A percentile compares a stretch with the other conserved stretches of the same genome.
These are phyloP conservation scores for Chascanopsetta lugubris DNA, from an alignment of 2,113 vertebrate species.

Conservation along the genomic window DNA sequence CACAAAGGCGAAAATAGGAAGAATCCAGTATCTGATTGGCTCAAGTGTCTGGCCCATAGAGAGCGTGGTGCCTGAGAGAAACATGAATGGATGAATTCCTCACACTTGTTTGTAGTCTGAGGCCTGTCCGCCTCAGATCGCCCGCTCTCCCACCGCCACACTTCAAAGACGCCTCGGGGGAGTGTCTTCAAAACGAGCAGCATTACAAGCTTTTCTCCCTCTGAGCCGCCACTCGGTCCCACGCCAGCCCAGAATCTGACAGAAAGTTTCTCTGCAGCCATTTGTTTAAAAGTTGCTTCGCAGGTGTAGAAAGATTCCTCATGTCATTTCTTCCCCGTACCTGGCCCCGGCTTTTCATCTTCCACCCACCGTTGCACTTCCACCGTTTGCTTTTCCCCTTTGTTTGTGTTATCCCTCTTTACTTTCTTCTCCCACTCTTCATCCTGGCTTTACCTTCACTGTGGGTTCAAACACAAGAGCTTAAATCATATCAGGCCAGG, in stretches of 20 bases:
- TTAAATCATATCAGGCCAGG: slow-evolving; percentile 61
- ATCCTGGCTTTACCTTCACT: slow-evolving; percentile 58
- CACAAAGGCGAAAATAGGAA: not conserved
- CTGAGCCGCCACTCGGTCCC: slow-evolving; percentile 54
- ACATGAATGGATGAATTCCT: slow-evolving; percentile 52
- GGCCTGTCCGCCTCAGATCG: slow-evolving; percentile 40
- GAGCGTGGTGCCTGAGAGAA: slow-evolving; percentile 14
- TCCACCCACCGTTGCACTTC: slow-evolving; percentile 42
- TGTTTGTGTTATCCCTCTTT: slow-evolving; percentile 49
- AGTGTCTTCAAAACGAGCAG: slow-evolving; percentile 60
- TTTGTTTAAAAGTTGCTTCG: slow-evolving; percentile 68
- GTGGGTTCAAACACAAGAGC: slow-evolving; percentile 48
- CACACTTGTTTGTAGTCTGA: slow-evolving; percentile 55
- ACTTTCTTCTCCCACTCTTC: slow-evolving; percentile 51
- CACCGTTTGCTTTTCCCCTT: slow-evolving; percentile 41
- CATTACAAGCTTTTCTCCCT: slow-evolving; percentile 55
- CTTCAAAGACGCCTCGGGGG: slow-evolving; percentile 64
- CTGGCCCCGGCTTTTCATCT: slow-evolving; percentile 64
- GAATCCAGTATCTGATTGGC: not conserved
- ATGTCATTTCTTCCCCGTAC: slow-evolving; percentile 55
- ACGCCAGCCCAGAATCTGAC: slow-evolving; percentile 58
- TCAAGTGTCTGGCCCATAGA: not conserved
- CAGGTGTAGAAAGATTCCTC: slow-evolving; percentile 27
- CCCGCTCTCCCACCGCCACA: slow-evolving; percentile 37
- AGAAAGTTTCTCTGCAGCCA: slow-evolving; percentile 59